Evolutionary conservation across 1,140 invertebrate species (phyloP).

Genomic region (Heterodera schachtii): DNA sequence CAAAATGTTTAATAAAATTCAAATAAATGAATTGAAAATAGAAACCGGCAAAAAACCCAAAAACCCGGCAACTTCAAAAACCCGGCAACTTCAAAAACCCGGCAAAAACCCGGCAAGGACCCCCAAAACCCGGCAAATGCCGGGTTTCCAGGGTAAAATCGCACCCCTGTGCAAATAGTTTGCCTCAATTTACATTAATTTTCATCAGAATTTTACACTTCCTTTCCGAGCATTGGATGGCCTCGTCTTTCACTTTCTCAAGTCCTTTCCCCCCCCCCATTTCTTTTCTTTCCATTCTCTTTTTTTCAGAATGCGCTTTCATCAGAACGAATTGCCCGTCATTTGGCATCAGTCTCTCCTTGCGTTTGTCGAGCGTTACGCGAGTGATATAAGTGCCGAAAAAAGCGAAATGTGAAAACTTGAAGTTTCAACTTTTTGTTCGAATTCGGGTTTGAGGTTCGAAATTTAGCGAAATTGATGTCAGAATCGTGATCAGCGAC

Average conservation of each 20-base stretch:
- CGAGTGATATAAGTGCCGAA: slow-evolving; percentile 54
- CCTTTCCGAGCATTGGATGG: slow-evolving; percentile 93
- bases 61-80: too few relatives aligned
- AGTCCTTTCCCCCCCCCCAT: slow-evolving; percentile 69
- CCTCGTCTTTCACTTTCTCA: slow-evolving; percentile 90
- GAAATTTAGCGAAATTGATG: background rate
- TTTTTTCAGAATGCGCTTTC: slow-evolving; percentile 39
- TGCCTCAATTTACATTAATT: background rate
- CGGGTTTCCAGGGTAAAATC: too few relatives aligned
- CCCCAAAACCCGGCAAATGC: too few relatives aligned
- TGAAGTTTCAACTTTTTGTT: slow-evolving; percentile 58
- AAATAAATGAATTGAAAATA: too few relatives aligned
- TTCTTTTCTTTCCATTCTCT: slow-evolving; percentile 40
- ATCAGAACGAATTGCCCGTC: slow-evolving; percentile 76
- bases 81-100: too few relatives aligned
- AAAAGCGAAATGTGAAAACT: slow-evolving; percentile 53
- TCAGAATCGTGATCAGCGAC: too few relatives aligned
- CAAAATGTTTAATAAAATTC: too few relatives aligned
- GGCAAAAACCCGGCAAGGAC: too few relatives aligned
- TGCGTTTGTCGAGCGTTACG: slow-evolving; percentile 92
- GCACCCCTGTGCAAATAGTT: too few relatives aligned
- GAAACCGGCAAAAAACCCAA: too few relatives aligned
- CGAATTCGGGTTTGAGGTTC: too few relatives aligned
- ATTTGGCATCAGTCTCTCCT: slow-evolving; percentile 94
- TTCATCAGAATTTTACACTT: slow-evolving; percentile 85